phyloP scores from a whole-genome alignment of 2,113 vertebrate genomes.

The Elephas maximus region DNA sequence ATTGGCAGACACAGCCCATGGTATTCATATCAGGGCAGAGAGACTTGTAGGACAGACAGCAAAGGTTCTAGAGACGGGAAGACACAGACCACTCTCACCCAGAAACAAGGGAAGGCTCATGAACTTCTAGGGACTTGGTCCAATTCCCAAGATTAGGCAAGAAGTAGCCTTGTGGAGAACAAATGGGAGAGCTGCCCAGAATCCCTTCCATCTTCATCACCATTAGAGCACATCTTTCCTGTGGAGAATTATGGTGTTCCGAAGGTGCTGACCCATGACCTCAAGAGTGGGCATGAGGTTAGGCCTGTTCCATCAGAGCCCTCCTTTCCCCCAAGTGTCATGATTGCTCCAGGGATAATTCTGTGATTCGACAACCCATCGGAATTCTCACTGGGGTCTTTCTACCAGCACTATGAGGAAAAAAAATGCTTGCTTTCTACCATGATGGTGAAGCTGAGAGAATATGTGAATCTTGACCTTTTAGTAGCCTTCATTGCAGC shows the following conservation, averaged over 20 bases:
- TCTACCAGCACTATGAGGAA: neutral
- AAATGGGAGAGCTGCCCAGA: neutral
- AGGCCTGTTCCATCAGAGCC: neutral
- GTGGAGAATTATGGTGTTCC: neutral
- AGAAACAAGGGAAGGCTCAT: neutral
- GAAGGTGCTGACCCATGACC: neutral
- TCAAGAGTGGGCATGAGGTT: neutral
- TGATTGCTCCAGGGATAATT: neutral
- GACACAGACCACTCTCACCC: neutral
- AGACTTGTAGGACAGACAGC: neutral
- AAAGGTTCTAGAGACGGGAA: neutral
- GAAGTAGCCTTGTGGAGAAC: neutral
- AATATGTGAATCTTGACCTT: neutral
- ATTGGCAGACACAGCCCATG: neutral
- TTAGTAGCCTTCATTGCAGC: neutral
- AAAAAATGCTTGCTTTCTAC: neutral
- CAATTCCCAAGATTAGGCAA: neutral
- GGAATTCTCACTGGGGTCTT: neutral
- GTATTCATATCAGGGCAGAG: neutral
- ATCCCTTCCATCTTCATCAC: neutral
- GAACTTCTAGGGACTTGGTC: neutral
- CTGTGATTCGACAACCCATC: neutral
- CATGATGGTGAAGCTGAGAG: neutral
- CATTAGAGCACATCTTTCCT: neutral
- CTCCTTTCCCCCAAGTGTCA: neutral